phyloP scores from a whole-genome alignment of 2,113 vertebrate genomes.

The Coregonus clupeaformis region DNA sequence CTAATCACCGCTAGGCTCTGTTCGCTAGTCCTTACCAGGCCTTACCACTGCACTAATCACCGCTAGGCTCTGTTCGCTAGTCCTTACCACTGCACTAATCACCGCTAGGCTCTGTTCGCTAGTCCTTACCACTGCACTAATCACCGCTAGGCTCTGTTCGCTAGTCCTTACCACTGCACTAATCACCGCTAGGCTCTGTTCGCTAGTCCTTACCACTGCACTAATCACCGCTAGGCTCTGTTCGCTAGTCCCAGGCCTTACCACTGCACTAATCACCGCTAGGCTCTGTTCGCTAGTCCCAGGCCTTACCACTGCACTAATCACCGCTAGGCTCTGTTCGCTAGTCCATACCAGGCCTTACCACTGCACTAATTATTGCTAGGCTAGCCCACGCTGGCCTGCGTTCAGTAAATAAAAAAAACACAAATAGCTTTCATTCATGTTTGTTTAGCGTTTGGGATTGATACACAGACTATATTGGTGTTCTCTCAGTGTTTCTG shows the following conservation, averaged over 20 bases:
- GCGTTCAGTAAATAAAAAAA: conserved; percentile 11
- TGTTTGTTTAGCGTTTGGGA: neutral
- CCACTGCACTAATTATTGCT: neutral
- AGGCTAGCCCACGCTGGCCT: neutral
- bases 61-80: no score
- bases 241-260: no score
- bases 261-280: neutral
- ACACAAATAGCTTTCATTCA: conserved; percentile 2
- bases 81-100: neutral
- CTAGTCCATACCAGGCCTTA: neutral
- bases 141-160: neutral
- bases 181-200: neutral
- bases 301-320: neutral
- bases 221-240: neutral
- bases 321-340: neutral
- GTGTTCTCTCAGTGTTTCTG: neutral
- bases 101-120: neutral
- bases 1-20: neutral
- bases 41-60: neutral
- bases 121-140: neutral
- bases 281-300: no score
- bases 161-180: neutral
- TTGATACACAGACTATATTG: conserved; percentile 5
- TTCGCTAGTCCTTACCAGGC: neutral
- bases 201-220: neutral